Conservation (phyloP, 2,113 vertebrate species). For the Litocranius walleri region DNA sequence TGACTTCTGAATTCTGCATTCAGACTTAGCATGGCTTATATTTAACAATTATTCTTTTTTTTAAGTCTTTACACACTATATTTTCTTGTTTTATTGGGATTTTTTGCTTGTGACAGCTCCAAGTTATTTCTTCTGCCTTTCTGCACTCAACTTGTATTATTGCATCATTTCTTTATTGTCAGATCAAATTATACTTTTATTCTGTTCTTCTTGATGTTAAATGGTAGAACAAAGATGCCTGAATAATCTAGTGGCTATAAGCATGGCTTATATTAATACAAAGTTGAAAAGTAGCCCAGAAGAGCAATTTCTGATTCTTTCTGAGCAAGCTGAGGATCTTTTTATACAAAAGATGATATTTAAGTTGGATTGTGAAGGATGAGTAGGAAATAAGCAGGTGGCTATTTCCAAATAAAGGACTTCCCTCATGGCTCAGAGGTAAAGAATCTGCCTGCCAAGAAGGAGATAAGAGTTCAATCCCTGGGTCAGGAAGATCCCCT, state of each 20-base stretch:
- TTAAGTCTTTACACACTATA: neutral
- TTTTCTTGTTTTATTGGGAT: neutral
- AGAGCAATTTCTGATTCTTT: neutral
- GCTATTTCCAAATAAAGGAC: neutral
- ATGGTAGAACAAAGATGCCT: neutral
- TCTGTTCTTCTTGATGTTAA: neutral
- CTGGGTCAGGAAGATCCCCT: neutral
- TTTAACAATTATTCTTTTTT: neutral
- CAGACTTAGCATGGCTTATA: neutral
- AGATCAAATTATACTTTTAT: neutral
- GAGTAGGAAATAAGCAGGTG: neutral
- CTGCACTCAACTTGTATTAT: neutral
- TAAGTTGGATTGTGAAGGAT: neutral
- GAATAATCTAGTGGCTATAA: neutral
- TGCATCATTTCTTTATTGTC: neutral
- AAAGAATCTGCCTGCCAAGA: neutral
- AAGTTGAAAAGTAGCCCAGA: neutral
- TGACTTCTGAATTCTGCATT: neutral
- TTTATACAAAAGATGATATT: neutral
- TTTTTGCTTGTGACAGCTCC: neutral
- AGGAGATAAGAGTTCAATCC: neutral
- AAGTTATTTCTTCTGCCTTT: neutral
- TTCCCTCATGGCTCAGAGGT: neutral
- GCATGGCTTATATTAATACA: neutral
- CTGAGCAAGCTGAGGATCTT: neutral